phyloP scores from a whole-genome alignment of 1,140 invertebrate species.

The Matsumurasca onukii region DNA sequence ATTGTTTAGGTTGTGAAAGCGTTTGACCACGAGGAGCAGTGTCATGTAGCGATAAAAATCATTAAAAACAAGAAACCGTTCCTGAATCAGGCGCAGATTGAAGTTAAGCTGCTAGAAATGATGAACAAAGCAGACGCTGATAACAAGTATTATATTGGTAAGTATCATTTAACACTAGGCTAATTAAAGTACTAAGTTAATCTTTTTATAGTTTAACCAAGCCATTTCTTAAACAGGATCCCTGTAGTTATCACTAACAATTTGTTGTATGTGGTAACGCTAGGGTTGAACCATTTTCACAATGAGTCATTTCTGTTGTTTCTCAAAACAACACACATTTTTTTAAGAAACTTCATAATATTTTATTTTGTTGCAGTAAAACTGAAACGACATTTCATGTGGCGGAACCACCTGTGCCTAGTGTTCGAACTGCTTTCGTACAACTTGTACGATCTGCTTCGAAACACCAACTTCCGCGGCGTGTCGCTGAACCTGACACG shows the following conservation, averaged over 20 bases:
- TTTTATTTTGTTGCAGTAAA: constrained; percentile 84
- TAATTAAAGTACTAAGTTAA: neutral
- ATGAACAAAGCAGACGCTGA: constrained; percentile 99
- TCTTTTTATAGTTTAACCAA: too few species aligned
- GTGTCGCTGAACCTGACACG: constrained; percentile 98
- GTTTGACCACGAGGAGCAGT: constrained; percentile 95
- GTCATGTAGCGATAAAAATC: constrained; percentile 99
- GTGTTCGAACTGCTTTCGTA: constrained; percentile 99
- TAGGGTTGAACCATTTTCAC: too few species aligned
- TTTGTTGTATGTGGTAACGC: too few species aligned
- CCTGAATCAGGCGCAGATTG: constrained; percentile 99
- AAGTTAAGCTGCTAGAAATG: constrained; percentile 98
- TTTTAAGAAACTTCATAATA: neutral
- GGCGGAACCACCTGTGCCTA: constrained; percentile 98
- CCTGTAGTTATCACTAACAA: too few species aligned
- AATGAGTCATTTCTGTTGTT: neutral
- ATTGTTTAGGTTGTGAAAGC: constrained; percentile 87
- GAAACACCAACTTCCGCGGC: constrained; percentile 99
- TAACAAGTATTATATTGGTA: constrained; percentile 99
- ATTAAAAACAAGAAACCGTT: constrained; percentile 99
- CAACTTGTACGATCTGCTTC: constrained; percentile 98
- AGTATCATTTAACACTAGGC: too few species aligned
- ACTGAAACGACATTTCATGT: constrained; percentile 99
- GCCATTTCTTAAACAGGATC: too few species aligned
- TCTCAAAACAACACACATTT: neutral